Evolutionary conservation across 2,113 vertebrate species (phyloP).

Genomic region (Saccopteryx leptura): DNA sequence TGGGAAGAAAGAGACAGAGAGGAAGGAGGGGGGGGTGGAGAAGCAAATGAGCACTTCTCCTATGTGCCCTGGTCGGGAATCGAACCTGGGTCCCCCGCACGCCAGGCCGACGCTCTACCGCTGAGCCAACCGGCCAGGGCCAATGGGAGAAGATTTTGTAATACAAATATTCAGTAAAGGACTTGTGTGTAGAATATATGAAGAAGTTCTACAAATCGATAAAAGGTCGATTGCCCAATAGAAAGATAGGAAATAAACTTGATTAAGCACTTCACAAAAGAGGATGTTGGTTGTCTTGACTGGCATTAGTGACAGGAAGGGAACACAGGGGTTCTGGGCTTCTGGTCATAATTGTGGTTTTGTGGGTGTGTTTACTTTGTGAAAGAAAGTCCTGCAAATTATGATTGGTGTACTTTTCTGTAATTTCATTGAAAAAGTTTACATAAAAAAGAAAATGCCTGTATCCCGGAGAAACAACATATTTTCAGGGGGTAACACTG

Average conservation of each 20-base stretch:
- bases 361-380: not conserved
- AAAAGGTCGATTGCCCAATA: slow-evolving; percentile 6
- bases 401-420: not conserved
- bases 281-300: not conserved
- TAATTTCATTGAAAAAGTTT: not conserved
- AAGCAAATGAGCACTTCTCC: no score
- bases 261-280: not conserved
- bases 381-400: slow-evolving; percentile 50
- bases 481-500: not conserved
- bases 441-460: slow-evolving; percentile 3
- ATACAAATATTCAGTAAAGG: slow-evolving; percentile 19
- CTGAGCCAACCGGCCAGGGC: no score
- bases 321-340: not conserved
- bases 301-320: not conserved
- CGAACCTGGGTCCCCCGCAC: no score
- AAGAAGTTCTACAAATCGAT: slow-evolving; percentile 2
- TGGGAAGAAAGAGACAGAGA: no score
- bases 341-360: slow-evolving; percentile 37
- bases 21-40: no score
- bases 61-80: no score
- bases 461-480: not conserved
- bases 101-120: no score
- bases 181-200: not conserved
- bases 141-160: not conserved
- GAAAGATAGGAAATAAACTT: slow-evolving; percentile 1